These are phyloP conservation scores for Protomyctophum bolini DNA, from an alignment of 2,113 vertebrate genomes.

Conservation along the genomic window DNA sequence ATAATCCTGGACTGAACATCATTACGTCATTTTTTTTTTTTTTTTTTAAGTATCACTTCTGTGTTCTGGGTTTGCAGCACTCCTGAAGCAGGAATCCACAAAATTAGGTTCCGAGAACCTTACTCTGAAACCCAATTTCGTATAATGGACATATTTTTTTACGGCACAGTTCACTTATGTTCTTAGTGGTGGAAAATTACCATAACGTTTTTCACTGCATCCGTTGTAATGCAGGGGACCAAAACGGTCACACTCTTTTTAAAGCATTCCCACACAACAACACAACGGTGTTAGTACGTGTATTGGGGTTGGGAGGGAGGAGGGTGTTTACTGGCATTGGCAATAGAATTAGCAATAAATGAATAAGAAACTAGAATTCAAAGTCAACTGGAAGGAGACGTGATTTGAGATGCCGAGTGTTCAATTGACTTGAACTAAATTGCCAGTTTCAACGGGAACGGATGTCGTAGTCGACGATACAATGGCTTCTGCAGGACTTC, in stretches of 20 bases:
- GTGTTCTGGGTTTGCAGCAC: no score
- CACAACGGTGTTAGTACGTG: slow-evolving; percentile 19
- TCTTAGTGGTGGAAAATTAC: not conserved
- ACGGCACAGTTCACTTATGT: no score
- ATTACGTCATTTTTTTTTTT: no score
- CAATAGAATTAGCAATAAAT: slow-evolving; percentile 69
- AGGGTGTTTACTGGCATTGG: slow-evolving; percentile 55
- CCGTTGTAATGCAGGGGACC: slow-evolving; percentile 65
- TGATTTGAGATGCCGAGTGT: not conserved
- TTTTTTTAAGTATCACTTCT: no score
- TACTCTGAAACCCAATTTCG: no score
- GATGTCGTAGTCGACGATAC: not conserved
- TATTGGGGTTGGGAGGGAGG: slow-evolving; percentile 20
- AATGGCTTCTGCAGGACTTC: not conserved
- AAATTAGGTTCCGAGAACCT: no score
- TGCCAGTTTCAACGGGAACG: not conserved
- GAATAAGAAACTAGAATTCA: slow-evolving; percentile 16
- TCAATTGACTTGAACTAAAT: no score
- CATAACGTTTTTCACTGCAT: slow-evolving; percentile 63
- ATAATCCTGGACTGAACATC: no score
- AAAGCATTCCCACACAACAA: slow-evolving; percentile 69
- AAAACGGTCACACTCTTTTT: slow-evolving; percentile 55
- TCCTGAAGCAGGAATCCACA: no score
- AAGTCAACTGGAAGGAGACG: slow-evolving; percentile 27
- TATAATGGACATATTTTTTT: no score